phyloP scores from a whole-genome alignment of 2,113 vertebrate species.

The Nyctereutes procyonoides region DNA sequence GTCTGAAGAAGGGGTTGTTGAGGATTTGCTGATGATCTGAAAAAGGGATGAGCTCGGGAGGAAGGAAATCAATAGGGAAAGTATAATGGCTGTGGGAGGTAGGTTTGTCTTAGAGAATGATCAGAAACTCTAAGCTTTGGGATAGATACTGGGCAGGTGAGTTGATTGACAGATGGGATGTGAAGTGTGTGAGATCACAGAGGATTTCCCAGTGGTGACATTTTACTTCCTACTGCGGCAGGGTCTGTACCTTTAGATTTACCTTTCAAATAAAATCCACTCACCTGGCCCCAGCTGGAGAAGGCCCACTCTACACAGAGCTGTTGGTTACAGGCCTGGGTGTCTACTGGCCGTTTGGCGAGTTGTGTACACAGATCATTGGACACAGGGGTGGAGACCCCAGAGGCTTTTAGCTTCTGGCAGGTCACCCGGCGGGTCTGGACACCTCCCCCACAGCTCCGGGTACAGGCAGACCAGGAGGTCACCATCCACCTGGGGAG shows the following conservation, averaged over 20 bases:
- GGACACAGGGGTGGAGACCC: slow-evolving; percentile 83
- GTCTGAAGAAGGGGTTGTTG: not conserved
- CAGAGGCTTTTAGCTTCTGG: slow-evolving; percentile 86
- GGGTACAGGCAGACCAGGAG: slow-evolving; percentile 93
- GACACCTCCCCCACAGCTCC: slow-evolving; percentile 92
- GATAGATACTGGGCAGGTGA: not conserved
- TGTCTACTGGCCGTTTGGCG: slow-evolving; percentile 90
- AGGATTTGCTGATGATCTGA: not conserved
- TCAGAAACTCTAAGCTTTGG: not conserved
- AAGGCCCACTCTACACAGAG: slow-evolving; percentile 92
- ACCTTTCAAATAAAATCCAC: not conserved
- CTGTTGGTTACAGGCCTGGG: slow-evolving; percentile 90
- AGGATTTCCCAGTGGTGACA: not conserved
- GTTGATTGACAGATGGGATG: not conserved
- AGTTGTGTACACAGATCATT: slow-evolving; percentile 85
- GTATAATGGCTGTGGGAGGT: not conserved
- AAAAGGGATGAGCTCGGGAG: not conserved
- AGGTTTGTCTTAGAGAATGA: not conserved
- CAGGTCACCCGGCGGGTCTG: slow-evolving; percentile 93
- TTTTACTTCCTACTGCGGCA: not conserved
- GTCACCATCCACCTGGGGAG: slow-evolving; percentile 92
- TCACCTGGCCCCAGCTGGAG: slow-evolving; percentile 92
- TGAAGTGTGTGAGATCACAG: not conserved
- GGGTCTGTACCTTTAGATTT: not conserved
- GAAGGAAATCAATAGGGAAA: not conserved